These are phyloP conservation scores for Platyura marginata DNA, from an alignment of 1,140 invertebrate species.

Conservation along the genomic window DNA sequence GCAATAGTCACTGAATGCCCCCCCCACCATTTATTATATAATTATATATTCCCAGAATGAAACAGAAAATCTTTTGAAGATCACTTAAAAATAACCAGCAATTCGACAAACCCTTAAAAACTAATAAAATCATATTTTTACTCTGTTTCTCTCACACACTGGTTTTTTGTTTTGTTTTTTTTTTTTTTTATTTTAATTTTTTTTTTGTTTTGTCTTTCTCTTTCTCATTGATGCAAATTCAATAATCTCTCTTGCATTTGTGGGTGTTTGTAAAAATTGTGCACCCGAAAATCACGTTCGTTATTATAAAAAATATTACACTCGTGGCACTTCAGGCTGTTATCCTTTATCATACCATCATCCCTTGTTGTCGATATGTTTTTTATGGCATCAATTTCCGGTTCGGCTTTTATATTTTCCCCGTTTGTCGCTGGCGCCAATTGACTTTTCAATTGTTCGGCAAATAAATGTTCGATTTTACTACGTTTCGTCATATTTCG, in stretches of 20 bases:
- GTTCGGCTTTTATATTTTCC: not conserved
- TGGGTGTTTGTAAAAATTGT: constrained; percentile 4
- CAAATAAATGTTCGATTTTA: constrained; percentile 14
- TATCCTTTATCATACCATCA: not conserved
- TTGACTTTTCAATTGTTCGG: constrained; percentile 17
- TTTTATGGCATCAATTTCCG: not conserved
- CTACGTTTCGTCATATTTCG: not conserved
- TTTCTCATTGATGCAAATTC: too few relatives aligned
- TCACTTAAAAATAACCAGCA: too few relatives aligned
- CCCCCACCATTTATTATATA: too few relatives aligned
- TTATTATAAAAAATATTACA: constrained; percentile 2
- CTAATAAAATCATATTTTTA: too few relatives aligned
- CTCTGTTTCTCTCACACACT: too few relatives aligned
- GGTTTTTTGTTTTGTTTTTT: too few relatives aligned
- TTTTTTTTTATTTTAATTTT: too few relatives aligned
- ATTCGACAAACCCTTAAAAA: too few relatives aligned
- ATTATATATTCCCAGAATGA: too few relatives aligned
- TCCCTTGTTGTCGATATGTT: not conserved
- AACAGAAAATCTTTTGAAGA: too few relatives aligned
- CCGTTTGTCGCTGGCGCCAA: constrained; percentile 1
- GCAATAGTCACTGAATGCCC: too few relatives aligned
- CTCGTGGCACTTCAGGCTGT: constrained; percentile 1
- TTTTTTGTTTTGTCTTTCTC: too few relatives aligned
- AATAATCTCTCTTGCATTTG: not conserved
- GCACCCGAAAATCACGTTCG: constrained; percentile 1